Base-by-base conservation (phyloP, 1,140 invertebrate species). In the Steinernema khuongi region DNA sequence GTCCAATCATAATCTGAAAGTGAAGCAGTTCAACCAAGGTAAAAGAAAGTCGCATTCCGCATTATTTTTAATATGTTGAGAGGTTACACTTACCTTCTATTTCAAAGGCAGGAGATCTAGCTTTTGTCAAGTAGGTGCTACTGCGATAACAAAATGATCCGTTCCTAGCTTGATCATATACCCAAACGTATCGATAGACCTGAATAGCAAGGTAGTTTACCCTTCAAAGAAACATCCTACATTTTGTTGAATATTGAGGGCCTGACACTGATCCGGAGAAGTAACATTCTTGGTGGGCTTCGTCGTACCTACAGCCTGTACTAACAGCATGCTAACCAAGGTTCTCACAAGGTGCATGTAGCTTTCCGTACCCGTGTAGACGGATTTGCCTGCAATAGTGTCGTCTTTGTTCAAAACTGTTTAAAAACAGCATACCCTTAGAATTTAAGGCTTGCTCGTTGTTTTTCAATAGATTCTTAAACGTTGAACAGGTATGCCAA, bases 401-500 rank as follows among this genome's bases (percentile, higher is more conserved):
- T n/a, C n/a, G n/a, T n/a, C n/a, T n/a, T n/a, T n/a, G n/a, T n/a
- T n/a, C n/a, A n/a, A n/a, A n/a, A n/a, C n/a, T n/a, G n/a, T n/a
- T n/a, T n/a, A n/a, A n/a, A n/a, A n/a, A n/a, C n/a, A 11, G n/a
- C 36, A 7, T 11, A 41, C 36, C 36, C 7, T 41, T 41, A n/a
- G n/a, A 7, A 60, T 14, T 60, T n/a, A 60, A n/a, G 7, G 7
- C 36, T 41, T 60, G 14, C 11, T 26, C 4, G 26, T 26, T 60
- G 50, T 60, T 22, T 4, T 22, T 22, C 11, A 60, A 26, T 2
- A 60, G 4, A 4, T 60, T 22, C 26, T 60, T 60, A 22, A 60
- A 60, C 22, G 26, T 11, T 60, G 14, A 4, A 60, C 50, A 60
- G 4, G 50, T 60, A 22, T 60, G 50, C 50, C 50, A 79, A 19